These are phyloP conservation scores for Drosophila chauvacae DNA, from an alignment of 1,140 invertebrate genomes.

Conservation along the genomic window DNA sequence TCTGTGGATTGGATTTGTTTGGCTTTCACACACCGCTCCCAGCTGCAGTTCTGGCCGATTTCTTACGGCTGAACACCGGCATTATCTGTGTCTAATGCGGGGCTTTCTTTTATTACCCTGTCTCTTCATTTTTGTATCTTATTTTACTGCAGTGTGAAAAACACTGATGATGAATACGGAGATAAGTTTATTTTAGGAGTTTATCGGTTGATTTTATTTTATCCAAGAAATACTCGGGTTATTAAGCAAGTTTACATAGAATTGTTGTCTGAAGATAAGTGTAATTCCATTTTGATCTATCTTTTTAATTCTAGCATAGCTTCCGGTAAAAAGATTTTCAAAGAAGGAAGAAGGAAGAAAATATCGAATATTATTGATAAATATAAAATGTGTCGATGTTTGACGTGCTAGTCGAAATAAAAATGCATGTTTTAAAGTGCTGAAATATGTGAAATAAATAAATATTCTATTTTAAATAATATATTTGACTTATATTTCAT, in stretches of 20 bases:
- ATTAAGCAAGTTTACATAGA: neutral
- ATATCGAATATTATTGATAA: neutral
- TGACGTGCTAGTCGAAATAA: too few relatives aligned
- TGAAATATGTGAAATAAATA: too few relatives aligned
- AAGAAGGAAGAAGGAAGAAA: neutral
- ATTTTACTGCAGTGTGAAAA: neutral
- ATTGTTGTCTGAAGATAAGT: too few relatives aligned
- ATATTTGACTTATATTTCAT: too few relatives aligned
- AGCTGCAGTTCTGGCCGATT: conserved; percentile 28
- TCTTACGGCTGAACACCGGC: conserved; percentile 22
- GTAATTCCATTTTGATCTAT: too few relatives aligned
- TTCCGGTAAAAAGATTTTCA: too few relatives aligned
- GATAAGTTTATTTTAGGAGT: neutral
- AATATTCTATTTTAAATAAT: too few relatives aligned
- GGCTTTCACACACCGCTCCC: conserved; percentile 28
- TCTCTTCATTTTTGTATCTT: neutral
- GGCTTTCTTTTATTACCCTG: conserved; percentile 24
- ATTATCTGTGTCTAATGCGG: conserved; percentile 34
- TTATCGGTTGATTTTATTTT: neutral
- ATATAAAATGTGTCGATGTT: too few relatives aligned
- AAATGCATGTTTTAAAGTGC: too few relatives aligned
- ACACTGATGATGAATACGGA: neutral
- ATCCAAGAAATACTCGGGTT: neutral
- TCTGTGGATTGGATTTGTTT: conserved; percentile 26
- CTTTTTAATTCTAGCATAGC: too few relatives aligned